phyloP scores from a whole-genome alignment of 2,888 invertebrate genomes.

The Deilephila porcellus region DNA sequence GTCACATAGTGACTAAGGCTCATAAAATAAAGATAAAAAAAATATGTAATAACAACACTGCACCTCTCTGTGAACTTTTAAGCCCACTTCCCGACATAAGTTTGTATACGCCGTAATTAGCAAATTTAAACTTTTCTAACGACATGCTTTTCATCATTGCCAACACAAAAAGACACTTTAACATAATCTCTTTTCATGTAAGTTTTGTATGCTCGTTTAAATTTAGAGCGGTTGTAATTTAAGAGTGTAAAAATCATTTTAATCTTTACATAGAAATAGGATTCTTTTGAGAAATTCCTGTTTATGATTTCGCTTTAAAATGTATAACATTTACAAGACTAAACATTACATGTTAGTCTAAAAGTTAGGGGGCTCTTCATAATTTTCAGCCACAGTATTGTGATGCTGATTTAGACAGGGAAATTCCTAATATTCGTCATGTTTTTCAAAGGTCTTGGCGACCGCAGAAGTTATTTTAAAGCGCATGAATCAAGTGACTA shows the following conservation, averaged over 20 bases:
- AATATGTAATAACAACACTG: constrained; percentile 56
- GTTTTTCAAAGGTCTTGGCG: too few species aligned
- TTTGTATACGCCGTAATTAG: constrained; percentile 65
- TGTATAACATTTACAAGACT: too few species aligned
- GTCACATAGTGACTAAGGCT: too few species aligned
- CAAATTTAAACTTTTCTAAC: constrained; percentile 62
- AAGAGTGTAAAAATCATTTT: neutral
- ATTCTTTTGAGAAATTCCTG: neutral
- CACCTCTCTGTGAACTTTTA: constrained; percentile 55
- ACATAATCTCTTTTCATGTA: constrained; percentile 43
- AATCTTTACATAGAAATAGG: neutral
- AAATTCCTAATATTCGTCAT: too few species aligned
- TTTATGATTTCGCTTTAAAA: neutral
- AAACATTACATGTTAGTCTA: too few species aligned
- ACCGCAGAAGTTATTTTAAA: too few species aligned
- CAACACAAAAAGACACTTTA: constrained; percentile 49
- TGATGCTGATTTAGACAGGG: too few species aligned
- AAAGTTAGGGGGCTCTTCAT: too few species aligned
- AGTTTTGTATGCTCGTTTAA: constrained; percentile 1
- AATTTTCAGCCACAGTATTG: too few species aligned
- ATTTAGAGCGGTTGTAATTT: neutral
- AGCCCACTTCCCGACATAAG: constrained; percentile 46
- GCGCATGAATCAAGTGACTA: too few species aligned
- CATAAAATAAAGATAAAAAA: too few species aligned
- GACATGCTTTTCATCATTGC: constrained; percentile 60